phyloP scores from a whole-genome alignment of 2,113 vertebrate genomes.

The Vireo altiloquus region DNA sequence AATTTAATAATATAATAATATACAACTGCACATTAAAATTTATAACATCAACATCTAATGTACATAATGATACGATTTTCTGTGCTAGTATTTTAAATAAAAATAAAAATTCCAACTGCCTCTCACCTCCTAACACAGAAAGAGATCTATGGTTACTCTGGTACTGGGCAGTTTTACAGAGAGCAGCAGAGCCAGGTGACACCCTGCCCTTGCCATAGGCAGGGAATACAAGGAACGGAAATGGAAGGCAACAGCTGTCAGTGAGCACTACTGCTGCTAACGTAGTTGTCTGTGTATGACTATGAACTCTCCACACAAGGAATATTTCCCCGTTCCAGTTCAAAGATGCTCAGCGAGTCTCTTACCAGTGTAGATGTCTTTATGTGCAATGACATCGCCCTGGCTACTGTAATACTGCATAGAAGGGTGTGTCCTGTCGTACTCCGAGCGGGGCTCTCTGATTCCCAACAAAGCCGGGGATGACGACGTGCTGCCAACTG shows the following conservation, averaged over 20 bases:
- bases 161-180: not conserved
- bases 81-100: not conserved
- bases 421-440: conserved; percentile 88
- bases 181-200: not conserved
- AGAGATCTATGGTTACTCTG: not conserved
- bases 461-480: conserved; percentile 92
- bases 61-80: not conserved
- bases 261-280: not conserved
- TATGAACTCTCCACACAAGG: not conserved
- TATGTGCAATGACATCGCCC: conserved; percentile 85
- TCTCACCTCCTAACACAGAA: not conserved
- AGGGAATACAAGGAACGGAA: not conserved
- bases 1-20: not conserved
- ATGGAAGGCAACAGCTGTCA: not conserved
- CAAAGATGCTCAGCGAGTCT: not conserved
- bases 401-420: conserved; percentile 97
- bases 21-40: not conserved
- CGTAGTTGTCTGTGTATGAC: accelerated
- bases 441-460: conserved; percentile 89
- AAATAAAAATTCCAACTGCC: not conserved
- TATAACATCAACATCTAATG: not conserved
- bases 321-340: not conserved
- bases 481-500: conserved; percentile 94
- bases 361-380: conserved; percentile 92
- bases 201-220: not conserved